A percentile compares a stretch with the other conserved stretches of the same genome.
Evolutionary conservation across 1,140 invertebrate species (phyloP).

Genomic region (Macrobrachium nipponense): DNA sequence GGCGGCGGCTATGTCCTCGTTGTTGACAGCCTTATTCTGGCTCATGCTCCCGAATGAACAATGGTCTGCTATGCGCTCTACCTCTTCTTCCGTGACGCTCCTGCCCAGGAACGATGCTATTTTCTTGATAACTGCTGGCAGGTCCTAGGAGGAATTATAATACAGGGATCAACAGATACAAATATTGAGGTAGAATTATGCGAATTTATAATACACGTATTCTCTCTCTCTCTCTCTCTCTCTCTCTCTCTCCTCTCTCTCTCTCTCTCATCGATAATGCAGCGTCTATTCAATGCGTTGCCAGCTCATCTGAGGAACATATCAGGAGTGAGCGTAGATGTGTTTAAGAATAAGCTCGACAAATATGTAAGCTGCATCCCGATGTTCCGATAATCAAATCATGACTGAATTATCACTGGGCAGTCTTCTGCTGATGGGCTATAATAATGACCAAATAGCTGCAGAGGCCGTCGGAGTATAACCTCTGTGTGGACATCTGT

Average conservation of each 20-base stretch:
- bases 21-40: slow-evolving; percentile 79
- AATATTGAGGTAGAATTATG: not conserved
- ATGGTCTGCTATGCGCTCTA: slow-evolving; percentile 66
- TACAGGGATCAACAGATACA: not conserved
- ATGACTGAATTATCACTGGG: too few relatives aligned
- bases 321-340: too few relatives aligned
- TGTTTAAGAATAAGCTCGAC: too few relatives aligned
- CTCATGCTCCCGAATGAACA: slow-evolving; percentile 75
- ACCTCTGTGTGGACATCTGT: too few relatives aligned
- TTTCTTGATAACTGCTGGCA: slow-evolving; percentile 59
- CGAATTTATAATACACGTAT: not conserved
- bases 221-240: not conserved
- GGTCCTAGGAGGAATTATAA: slow-evolving; percentile 32
- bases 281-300: too few relatives aligned
- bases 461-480: too few relatives aligned
- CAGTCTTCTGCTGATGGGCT: too few relatives aligned
- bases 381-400: too few relatives aligned
- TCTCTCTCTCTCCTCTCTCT: not conserved
- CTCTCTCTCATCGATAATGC: too few relatives aligned
- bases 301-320: too few relatives aligned
- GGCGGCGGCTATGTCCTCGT: slow-evolving; percentile 67
- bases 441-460: too few relatives aligned
- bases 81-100: slow-evolving; percentile 64
- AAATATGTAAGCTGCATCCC: too few relatives aligned
- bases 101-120: slow-evolving; percentile 65